A percentile compares a stretch with the other conserved stretches of the same genome.
phyloP scores from a whole-genome alignment of 64 coral and sea anemone genomes.

The Montipora cactus region DNA sequence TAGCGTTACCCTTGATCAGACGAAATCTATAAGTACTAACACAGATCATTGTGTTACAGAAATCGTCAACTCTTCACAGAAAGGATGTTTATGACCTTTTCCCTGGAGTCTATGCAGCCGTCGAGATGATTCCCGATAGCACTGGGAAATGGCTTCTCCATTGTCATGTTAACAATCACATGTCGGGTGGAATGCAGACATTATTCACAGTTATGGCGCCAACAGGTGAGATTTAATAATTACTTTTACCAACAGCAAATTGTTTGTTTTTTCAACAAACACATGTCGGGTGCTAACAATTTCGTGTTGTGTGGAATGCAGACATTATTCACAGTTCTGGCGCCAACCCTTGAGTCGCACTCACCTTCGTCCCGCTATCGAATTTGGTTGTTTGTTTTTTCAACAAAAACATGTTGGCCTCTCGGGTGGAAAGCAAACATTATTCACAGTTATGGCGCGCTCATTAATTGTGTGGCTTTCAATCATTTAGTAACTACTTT shows the following conservation, averaged over 20 bases:
- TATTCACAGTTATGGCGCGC: not conserved
- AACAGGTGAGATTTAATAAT: not conserved
- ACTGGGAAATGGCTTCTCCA: conserved; percentile 86
- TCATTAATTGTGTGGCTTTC: no score
- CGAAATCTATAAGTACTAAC: not conserved
- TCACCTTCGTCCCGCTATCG: not conserved
- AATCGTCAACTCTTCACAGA: conserved; percentile 68
- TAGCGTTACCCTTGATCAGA: no score
- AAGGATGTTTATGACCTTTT: conserved; percentile 93
- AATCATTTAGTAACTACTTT: no score
- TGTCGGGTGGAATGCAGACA: conserved; percentile 81
- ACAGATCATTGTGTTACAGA: conserved; percentile 39
- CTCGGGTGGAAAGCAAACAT: conserved; percentile 22
- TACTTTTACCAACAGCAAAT: no score
- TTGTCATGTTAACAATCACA: conserved; percentile 97
- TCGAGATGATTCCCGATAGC: conserved; percentile 91
- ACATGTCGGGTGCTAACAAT: no score
- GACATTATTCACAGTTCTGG: conserved; percentile 60
- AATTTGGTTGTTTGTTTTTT: no score
- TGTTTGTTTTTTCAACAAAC: no score
- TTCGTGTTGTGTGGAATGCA: conserved; percentile 60
- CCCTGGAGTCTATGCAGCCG: conserved; percentile 84
- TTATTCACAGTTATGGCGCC: conserved; percentile 53
- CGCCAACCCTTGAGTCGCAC: not conserved
- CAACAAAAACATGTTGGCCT: not conserved